Conservation (phyloP, 2,888 invertebrate species). For the Drosophila neotestacea region DNA sequence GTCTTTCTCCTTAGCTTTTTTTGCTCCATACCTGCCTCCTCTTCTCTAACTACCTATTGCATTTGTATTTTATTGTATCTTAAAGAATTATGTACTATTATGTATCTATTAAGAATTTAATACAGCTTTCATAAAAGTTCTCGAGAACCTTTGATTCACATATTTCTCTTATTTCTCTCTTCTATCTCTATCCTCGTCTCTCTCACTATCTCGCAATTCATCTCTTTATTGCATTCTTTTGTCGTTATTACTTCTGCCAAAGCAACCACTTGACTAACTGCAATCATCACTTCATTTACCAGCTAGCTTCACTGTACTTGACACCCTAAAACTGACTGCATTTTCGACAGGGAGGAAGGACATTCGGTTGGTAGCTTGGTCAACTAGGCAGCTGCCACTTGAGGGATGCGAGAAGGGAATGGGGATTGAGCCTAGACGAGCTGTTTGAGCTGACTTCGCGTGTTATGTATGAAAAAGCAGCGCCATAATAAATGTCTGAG, state of each 20-base stretch:
- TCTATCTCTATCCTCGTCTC: neutral
- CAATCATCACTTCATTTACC: conserved; percentile 47
- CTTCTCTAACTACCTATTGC: too few relatives aligned
- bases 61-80: too few relatives aligned
- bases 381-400: conserved; percentile 52
- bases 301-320: conserved; percentile 52
- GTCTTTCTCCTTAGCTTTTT: too few relatives aligned
- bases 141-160: too few relatives aligned
- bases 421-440: conserved; percentile 45
- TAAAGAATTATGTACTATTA: too few relatives aligned
- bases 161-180: neutral
- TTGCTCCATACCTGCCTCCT: too few relatives aligned
- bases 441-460: conserved; percentile 34
- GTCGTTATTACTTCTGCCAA: neutral
- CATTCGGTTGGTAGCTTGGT: conserved; percentile 47
- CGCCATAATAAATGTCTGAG: conserved; percentile 51
- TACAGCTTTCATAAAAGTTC: too few relatives aligned
- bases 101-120: too few relatives aligned
- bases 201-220: neutral
- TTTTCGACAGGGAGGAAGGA: conserved; percentile 11
- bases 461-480: conserved; percentile 34
- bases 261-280: conserved; percentile 34
- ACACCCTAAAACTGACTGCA: conserved; percentile 17
- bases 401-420: conserved; percentile 22
- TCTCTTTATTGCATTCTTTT: conserved; percentile 3